phyloP scores from a whole-genome alignment of 1,140 invertebrate species.

The Nilaparvata lugens region DNA sequence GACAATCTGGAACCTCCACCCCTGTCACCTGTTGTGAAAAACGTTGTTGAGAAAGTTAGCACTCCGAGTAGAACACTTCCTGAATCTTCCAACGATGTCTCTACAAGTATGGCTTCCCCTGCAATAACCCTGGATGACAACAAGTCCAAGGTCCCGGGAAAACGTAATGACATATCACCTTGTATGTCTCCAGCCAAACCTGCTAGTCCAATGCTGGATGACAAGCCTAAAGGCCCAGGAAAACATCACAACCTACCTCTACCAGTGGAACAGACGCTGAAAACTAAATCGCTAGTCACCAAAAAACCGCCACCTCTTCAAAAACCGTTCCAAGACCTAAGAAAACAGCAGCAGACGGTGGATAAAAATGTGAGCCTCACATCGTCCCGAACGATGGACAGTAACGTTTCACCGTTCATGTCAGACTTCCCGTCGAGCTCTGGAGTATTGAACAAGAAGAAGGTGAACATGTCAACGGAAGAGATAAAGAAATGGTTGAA shows the following conservation, averaged over 20 bases:
- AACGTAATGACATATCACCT: too few species aligned
- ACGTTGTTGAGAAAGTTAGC: neutral
- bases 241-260: constrained; percentile 25
- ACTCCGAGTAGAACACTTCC: too few species aligned
- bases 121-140: too few species aligned
- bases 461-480: constrained; percentile 60
- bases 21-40: neutral
- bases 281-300: constrained; percentile 5
- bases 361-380: neutral
- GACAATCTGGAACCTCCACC: neutral
- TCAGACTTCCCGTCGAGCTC: neutral
- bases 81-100: too few species aligned
- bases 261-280: constrained; percentile 24
- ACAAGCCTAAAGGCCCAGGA: constrained; percentile 6
- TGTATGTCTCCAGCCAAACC: too few species aligned
- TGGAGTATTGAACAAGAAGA: constrained; percentile 39
- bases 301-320: constrained; percentile 6
- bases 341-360: neutral
- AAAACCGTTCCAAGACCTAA: neutral
- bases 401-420: neutral
- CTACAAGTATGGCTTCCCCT: too few species aligned
- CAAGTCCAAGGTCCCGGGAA: too few species aligned
- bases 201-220: neutral
- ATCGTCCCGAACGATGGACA: neutral
- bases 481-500: constrained; percentile 63